Evolutionary conservation across 2,888 invertebrate species (phyloP), one percentile per base, ranked within the genome.

Genomic region (Caenorhabditis japonica): DNA sequence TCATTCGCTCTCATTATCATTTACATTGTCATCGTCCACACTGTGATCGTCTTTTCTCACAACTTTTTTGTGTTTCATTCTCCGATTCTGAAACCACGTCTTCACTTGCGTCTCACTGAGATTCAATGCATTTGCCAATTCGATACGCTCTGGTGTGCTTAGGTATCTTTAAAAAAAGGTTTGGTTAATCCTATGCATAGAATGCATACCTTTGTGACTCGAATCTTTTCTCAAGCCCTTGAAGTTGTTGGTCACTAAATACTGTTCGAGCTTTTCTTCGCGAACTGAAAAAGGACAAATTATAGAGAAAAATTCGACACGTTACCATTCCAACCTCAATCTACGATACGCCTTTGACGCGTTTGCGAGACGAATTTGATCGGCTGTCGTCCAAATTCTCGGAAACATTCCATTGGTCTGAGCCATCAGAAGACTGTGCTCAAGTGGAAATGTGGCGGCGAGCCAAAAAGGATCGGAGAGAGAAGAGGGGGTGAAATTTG

Each of bases 31-130:
- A 33, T 66, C 66, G 21, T 73, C 73, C 3, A 66, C 66, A 36
- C 56, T 46, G 21, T 73, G 38, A 15, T 73, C 73, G 39, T 73
- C 73, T 23, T 61, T 66, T 19, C 61, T 88, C 89, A 94, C 90
- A 87, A 94, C 94, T 86, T 95, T 95, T 91, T 95, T 95, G 88
- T 95, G 94, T 88, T 95, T 95, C 97, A 97, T 97, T 83, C 97
- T 90, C 25, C 96, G 90, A 90, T 97, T 97, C 90, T 97, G 96
- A 89, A 97, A 96, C 96, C 96, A 96, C 72, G 96, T 97, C 12
- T 58, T 64, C 10, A 85, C 84, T 79, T 86, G 86, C 4, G 86
- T 87, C 58, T 87, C 86, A 58, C 97, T 97, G 89, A 88, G 68
- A 66, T 76, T 91, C 43, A 86, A 56, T 21, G 78, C 52, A 33